Evolutionary conservation across 2,113 vertebrate species (phyloP).

Genomic region (Periophthalmus modestus): DNA sequence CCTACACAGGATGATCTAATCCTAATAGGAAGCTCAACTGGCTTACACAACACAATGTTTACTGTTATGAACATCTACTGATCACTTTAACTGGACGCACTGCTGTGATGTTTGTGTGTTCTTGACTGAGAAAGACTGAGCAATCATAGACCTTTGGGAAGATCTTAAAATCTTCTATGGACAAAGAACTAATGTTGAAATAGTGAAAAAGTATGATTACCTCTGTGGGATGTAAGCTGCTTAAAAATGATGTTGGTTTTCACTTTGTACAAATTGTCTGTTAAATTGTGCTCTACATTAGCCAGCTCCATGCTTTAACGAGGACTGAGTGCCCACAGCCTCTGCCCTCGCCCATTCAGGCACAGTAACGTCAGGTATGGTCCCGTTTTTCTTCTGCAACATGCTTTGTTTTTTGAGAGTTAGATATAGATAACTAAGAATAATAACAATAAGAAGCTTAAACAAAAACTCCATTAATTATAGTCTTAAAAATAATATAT

Average conservation of each 20-base stretch:
- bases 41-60: slow-evolving; percentile 71
- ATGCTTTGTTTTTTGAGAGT: slow-evolving; percentile 75
- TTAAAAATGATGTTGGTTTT: slow-evolving; percentile 66
- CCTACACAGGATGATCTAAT: slow-evolving; percentile 74
- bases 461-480: slow-evolving; percentile 61
- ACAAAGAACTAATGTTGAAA: slow-evolving; percentile 61
- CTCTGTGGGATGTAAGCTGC: slow-evolving; percentile 68
- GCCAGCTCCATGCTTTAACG: slow-evolving; percentile 77
- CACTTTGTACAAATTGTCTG: slow-evolving; percentile 76
- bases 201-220: slow-evolving; percentile 66
- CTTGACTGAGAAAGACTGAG: slow-evolving; percentile 48
- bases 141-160: slow-evolving; percentile 34
- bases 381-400: slow-evolving; percentile 80
- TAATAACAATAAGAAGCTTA: slow-evolving; percentile 51
- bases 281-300: slow-evolving; percentile 74
- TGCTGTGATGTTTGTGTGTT: slow-evolving; percentile 43
- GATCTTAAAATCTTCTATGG: slow-evolving; percentile 48
- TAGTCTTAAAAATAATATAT: slow-evolving; percentile 64
- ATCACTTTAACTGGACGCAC: slow-evolving; percentile 30
- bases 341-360: slow-evolving; percentile 74
- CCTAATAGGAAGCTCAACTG: slow-evolving; percentile 65
- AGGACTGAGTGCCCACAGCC: slow-evolving; percentile 60
- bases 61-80: slow-evolving; percentile 42
- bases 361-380: slow-evolving; percentile 80
- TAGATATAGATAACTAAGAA: slow-evolving; percentile 66